Conservation (phyloP, 2,113 vertebrate species). For the Alethe castanea region DNA sequence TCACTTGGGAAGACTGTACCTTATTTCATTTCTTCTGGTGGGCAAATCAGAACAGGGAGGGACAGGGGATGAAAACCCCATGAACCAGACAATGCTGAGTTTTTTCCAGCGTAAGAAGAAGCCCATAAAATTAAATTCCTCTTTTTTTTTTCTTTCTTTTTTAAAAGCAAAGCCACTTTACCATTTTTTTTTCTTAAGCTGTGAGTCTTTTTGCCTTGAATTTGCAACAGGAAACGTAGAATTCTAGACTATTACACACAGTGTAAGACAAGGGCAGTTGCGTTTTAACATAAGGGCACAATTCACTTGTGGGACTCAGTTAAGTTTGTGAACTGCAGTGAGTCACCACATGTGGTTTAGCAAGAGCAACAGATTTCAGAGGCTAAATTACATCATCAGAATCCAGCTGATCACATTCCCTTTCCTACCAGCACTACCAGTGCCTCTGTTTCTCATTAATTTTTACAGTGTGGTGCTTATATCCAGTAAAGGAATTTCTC, state of each 20-base stretch:
- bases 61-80: not conserved
- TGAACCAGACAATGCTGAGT: not conserved
- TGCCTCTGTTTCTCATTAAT: not conserved
- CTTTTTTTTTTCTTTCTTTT: fast-evolving
- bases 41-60: not conserved
- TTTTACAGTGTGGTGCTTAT: not conserved
- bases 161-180: not conserved
- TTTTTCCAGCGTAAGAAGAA: not conserved
- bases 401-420: not conserved
- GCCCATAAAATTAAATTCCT: not conserved
- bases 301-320: not conserved
- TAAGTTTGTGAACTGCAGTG: not conserved
- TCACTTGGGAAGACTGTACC: not conserved
- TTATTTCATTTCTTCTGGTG: not conserved
- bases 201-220: not conserved
- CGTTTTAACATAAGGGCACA: not conserved
- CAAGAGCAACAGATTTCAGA: not conserved
- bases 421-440: not conserved
- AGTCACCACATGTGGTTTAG: not conserved
- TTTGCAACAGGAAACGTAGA: not conserved
- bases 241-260: not conserved
- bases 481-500: not conserved
- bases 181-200: fast-evolving
- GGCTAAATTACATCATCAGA: not conserved
- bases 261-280: not conserved